Conservation (phyloP, 2,113 vertebrate species). For the Cisticola juncidis region DNA sequence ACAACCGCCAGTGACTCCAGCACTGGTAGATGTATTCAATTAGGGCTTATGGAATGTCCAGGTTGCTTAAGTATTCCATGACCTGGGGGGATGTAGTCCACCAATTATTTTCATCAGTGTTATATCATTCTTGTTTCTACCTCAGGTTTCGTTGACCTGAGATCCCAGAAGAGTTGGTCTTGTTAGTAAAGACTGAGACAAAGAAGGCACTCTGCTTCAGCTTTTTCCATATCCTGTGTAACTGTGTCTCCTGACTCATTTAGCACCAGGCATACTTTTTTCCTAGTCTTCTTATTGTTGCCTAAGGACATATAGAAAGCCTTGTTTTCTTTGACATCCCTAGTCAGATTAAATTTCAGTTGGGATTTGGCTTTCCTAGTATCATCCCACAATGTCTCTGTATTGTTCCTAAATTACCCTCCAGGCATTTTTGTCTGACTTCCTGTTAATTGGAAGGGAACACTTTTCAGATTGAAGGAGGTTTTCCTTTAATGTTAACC, state of each 20-base stretch:
- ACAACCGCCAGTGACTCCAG: not conserved
- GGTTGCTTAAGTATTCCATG: not conserved
- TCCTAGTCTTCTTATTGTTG: not conserved
- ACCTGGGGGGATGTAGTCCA: not conserved
- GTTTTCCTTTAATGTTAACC: not conserved
- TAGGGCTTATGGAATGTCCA: not conserved
- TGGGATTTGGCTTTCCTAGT: not conserved
- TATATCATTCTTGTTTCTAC: not conserved
- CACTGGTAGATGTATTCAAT: accelerated
- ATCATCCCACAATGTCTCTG: not conserved
- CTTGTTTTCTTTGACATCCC: not conserved
- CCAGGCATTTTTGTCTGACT: not conserved
- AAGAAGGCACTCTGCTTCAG: not conserved
- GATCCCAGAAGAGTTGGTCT: not conserved
- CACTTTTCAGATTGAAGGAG: not conserved
- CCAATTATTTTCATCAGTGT: not conserved
- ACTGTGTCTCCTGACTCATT: not conserved
- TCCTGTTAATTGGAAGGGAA: not conserved
- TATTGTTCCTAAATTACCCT: not conserved
- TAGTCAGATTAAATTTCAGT: not conserved
- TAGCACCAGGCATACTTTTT: not conserved
- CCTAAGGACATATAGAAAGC: not conserved
- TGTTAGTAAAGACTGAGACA: not conserved
- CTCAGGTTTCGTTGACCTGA: not conserved
- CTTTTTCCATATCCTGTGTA: not conserved